These are phyloP conservation scores for Euleptes europaea DNA, from an alignment of 2,113 vertebrate species.

Conservation along the genomic window DNA sequence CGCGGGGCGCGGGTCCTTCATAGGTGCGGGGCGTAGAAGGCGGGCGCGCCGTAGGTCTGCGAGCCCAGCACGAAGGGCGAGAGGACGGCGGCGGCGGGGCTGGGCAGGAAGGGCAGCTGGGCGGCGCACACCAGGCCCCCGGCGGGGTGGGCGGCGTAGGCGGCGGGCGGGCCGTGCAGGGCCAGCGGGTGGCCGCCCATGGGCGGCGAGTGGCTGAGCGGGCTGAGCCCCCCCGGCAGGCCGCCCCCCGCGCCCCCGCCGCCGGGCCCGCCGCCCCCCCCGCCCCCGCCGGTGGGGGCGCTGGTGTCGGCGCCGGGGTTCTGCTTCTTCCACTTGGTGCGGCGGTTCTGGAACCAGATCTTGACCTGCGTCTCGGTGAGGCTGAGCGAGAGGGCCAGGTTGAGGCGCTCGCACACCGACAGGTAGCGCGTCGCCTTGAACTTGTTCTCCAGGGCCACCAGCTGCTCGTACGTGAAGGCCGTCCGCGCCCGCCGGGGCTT, in stretches of 20 bases:
- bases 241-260: slow-evolving; percentile 66
- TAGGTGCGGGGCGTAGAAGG: slow-evolving; percentile 96
- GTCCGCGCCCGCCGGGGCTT: slow-evolving; percentile 92
- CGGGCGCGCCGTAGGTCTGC: slow-evolving; percentile 91
- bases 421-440: slow-evolving; percentile 94
- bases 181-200: slow-evolving; percentile 84
- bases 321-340: slow-evolving; percentile 97
- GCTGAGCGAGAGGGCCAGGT: slow-evolving; percentile 90
- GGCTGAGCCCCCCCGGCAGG: slow-evolving; percentile 79
- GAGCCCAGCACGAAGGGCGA: slow-evolving; percentile 95
- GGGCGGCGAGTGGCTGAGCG: slow-evolving; percentile 90
- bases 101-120: slow-evolving; percentile 92
- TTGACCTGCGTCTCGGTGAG: slow-evolving; percentile 94
- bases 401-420: slow-evolving; percentile 92
- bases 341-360: slow-evolving; percentile 94
- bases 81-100: slow-evolving; percentile 89
- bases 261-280: slow-evolving; percentile 65
- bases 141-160: slow-evolving; percentile 82
- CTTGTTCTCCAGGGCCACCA: slow-evolving; percentile 95
- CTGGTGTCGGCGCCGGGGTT: slow-evolving; percentile 94
- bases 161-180: slow-evolving; percentile 85
- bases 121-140: slow-evolving; percentile 88
- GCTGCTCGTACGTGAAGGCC: slow-evolving; percentile 95
- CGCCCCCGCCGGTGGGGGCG: slow-evolving; percentile 79
- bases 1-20: slow-evolving; percentile 67